These are phyloP conservation scores for Meiosimyza decipiens DNA, from an alignment of 2,888 invertebrate genomes.

Conservation along the genomic window DNA sequence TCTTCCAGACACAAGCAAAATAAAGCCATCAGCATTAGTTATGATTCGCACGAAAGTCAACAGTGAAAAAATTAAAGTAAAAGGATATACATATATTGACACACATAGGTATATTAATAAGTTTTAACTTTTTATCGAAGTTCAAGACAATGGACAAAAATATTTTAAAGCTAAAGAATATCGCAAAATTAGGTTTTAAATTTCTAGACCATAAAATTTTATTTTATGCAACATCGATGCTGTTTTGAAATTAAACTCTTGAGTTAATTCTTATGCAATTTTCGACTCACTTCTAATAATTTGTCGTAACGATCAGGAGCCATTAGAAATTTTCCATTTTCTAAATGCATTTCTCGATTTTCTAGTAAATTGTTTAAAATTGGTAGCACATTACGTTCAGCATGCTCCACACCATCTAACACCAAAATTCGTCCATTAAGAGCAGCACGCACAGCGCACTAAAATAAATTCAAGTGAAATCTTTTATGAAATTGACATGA, in stretches of 20 bases:
- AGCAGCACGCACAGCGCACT: slow-evolving; percentile 95
- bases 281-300: slow-evolving; percentile 76
- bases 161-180: too few species aligned
- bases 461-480: slow-evolving; percentile 33
- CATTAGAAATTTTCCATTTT: slow-evolving; percentile 94
- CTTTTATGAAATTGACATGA: neutral
- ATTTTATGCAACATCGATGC: neutral
- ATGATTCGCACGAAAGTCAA: too few species aligned
- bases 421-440: slow-evolving; percentile 86
- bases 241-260: neutral
- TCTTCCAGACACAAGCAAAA: too few species aligned
- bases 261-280: neutral
- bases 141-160: too few species aligned
- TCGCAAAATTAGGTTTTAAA: too few species aligned
- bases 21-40: too few species aligned
- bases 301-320: slow-evolving; percentile 91
- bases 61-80: too few species aligned
- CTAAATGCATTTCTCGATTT: slow-evolving; percentile 98
- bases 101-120: too few species aligned
- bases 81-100: too few species aligned
- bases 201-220: neutral
- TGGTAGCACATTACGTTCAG: slow-evolving; percentile 95
- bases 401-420: slow-evolving; percentile 96
- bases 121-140: too few species aligned
- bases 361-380: slow-evolving; percentile 95